Evolutionary conservation across 2,113 vertebrate genomes (phyloP).

Genomic region (Leucoraja erinaceus): DNA sequence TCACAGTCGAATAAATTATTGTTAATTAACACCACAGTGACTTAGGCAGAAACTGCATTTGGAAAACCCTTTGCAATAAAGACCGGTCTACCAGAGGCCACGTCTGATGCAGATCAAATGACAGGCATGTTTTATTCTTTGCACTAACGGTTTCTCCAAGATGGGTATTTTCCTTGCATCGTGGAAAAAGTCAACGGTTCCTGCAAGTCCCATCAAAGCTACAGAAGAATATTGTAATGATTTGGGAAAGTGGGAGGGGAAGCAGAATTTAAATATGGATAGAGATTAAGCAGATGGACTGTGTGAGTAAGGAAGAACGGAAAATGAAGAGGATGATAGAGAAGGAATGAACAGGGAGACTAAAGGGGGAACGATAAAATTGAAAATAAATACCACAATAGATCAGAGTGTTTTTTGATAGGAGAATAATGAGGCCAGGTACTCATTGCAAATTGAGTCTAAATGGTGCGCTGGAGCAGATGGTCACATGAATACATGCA

Average conservation of each 20-base stretch:
- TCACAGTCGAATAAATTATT: not conserved
- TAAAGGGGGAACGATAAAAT: not conserved
- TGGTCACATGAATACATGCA: too few species aligned
- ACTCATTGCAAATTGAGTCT: too few species aligned
- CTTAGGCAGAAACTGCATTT: not conserved
- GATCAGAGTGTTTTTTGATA: too few species aligned
- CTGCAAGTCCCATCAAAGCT: not conserved
- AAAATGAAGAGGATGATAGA: not conserved
- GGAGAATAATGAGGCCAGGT: too few species aligned
- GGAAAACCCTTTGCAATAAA: not conserved
- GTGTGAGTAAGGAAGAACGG: not conserved
- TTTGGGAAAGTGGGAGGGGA: too few species aligned
- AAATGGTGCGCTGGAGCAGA: too few species aligned
- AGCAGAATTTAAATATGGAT: not conserved
- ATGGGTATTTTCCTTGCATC: not conserved
- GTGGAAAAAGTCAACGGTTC: not conserved
- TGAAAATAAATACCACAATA: not conserved
- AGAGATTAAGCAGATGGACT: not conserved
- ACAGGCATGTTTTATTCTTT: not conserved
- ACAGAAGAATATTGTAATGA: not conserved
- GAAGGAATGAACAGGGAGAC: not conserved
- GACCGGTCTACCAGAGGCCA: not conserved
- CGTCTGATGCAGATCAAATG: not conserved
- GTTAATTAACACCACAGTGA: not conserved
- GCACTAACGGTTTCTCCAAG: not conserved